Conservation (phyloP, 1,140 invertebrate genomes). For the Diprion similis region DNA sequence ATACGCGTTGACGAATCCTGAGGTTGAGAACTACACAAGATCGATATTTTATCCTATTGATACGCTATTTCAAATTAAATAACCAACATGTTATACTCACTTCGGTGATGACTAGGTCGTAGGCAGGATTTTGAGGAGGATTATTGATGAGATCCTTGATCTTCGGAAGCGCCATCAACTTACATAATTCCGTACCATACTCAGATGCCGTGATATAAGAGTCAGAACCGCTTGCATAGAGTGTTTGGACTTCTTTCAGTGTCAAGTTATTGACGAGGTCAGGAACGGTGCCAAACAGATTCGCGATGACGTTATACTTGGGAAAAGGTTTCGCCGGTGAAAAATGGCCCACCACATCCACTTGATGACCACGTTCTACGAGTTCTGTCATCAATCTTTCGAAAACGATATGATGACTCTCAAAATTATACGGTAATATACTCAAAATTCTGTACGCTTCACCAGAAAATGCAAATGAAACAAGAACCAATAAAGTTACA, state of each 20-base stretch:
- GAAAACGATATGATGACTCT: constrained; percentile 52
- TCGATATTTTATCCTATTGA: constrained; percentile 5
- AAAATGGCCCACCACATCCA: constrained; percentile 56
- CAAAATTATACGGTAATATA: constrained; percentile 33
- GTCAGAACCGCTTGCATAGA: neutral
- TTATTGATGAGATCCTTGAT: constrained; percentile 39
- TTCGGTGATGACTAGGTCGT: constrained; percentile 42
- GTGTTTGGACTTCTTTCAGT: constrained; percentile 22
- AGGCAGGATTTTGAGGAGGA: constrained; percentile 41
- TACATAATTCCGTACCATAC: constrained; percentile 23
- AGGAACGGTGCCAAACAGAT: constrained; percentile 1
- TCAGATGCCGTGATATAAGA: constrained; percentile 29
- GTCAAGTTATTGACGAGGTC: constrained; percentile 26
- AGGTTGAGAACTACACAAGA: too few species aligned
- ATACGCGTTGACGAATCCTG: too few species aligned
- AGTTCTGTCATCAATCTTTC: constrained; percentile 48
- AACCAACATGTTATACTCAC: constrained; percentile 32
- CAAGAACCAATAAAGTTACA: too few species aligned
- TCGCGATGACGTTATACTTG: constrained; percentile 46
- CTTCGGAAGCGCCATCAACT: constrained; percentile 24
- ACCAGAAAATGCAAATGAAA: too few species aligned
- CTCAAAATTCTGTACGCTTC: too few species aligned
- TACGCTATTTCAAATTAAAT: constrained; percentile 10
- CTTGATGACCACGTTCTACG: constrained; percentile 54
- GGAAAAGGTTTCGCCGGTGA: constrained; percentile 40